Base-by-base conservation (phyloP, 2,113 vertebrate genomes). In the Raja brachyura region DNA sequence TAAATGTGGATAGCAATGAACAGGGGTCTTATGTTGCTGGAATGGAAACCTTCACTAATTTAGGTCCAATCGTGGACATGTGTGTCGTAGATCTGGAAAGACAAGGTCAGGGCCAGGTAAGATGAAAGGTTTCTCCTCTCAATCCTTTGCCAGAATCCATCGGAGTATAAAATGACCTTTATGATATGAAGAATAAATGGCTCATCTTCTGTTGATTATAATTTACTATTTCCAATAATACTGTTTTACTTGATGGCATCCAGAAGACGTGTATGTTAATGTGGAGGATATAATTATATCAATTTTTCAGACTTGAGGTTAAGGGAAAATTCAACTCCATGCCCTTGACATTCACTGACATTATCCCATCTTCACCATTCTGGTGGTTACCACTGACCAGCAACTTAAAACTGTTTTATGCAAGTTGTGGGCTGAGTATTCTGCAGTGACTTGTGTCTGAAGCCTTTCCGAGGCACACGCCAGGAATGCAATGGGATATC, bases 31-130 rank as follows among this genome's bases (percentile, higher is more conserved):
- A 98, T 0, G 99, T 99, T 16, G 98, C 97, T 0, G 98, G 98
- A 31, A 99, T 99, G 98, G 99, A 99, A 95, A 99, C 99, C 3
- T 99, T 99, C 94, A 99, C 99, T 93, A 99, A 99, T 94, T 96
- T 99, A 0, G 99, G 99, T 0, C 99, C 99, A 93, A 99, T 99
- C 1, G 98, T 99, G 93, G 98, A 99, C 95, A 99, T 99, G 99
- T 99, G 99, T 1, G 99, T 99, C 90, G 99, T 99, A 14, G 99
- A 99, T 94, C 96, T 99, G 95, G 99, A 99, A 94, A 96, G 99
- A 66, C 99, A 99, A 93, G 99, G 99, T 2, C 98, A 99, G 94
- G 99, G 99, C 0, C 99, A 99, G 98, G 99, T 99, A 96, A 95
- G 63, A 0, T 68, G 33, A n/a, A 93, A 6, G 0, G 13, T 4